These are phyloP conservation scores for Lutjanus erythropterus DNA, from an alignment of 2,113 vertebrate genomes.

Conservation along the genomic window DNA sequence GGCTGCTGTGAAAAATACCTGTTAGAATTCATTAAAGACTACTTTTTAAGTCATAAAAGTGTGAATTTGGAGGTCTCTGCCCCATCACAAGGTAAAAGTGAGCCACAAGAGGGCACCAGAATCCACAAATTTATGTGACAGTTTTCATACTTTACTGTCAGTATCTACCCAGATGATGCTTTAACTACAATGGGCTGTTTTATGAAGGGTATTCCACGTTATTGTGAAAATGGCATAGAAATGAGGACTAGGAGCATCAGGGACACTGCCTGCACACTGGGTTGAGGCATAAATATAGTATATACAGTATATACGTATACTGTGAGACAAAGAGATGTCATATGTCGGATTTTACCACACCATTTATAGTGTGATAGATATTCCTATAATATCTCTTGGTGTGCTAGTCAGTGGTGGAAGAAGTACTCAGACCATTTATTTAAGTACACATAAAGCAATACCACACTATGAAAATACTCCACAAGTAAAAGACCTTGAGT, in stretches of 20 bases:
- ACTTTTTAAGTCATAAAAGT: not conserved
- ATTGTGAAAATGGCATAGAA: not conserved
- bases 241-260: not conserved
- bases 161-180: not conserved
- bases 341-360: no score
- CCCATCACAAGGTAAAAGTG: not conserved
- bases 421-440: no score
- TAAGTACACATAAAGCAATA: no score
- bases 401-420: no score
- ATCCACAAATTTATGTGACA: not conserved
- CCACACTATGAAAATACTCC: no score
- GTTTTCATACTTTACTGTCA: not conserved
- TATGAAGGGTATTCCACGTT: not conserved
- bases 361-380: not conserved
- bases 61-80: not conserved
- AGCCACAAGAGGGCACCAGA: slow-evolving; percentile 36
- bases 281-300: no score
- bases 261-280: no score
- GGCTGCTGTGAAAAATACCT: no score
- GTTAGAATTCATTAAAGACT: not conserved
- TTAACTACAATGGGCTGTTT: not conserved
- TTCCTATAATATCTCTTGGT: not conserved
- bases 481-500: no score
- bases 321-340: not conserved
- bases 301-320: no score